Evolutionary conservation across 2,797 vertebrate species (phyloP), one percentile per base, ranked within the genome.

Genomic region (Paguma larvata): DNA sequence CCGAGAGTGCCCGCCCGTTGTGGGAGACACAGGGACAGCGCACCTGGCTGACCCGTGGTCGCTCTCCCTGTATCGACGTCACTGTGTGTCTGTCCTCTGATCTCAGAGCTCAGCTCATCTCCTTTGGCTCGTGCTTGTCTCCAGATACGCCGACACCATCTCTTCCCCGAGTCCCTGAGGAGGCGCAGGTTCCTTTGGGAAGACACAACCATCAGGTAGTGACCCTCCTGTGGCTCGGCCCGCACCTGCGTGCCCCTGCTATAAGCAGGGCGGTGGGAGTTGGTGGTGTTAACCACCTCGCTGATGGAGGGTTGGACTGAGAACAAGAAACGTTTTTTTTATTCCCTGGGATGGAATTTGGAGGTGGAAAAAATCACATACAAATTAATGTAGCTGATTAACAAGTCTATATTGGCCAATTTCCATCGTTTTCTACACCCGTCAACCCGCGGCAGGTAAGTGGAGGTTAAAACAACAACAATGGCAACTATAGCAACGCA

Each of bases 1-100:
- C 30, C 0, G 15, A 44, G n/a, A 10, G n/a, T 3, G 2, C 25
- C 32, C 0, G 3, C 70, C 85, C 1, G 0, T n/a, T 0, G 6
- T 9, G 27, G 30, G 77, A 67, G 51, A 38, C n/a, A 51, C 6
- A 34, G 51, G 41, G 48, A 38, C 1, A 0, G 2, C 27, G 62
- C 86, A 18, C 46, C 38, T 15, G 3, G 53, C n/a, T 2, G 16
- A 53, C 13, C 30, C 0, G 0, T 2, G 34, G 48, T 15, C 19
- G 2, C 62, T 25, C 48, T 95, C 75, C 38, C 32, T 4, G 23
- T 4, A 14, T 21, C 0, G 18, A 15, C 10, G 0, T 67, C 11
- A 9, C 18, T 19, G 2, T 7, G 12, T 8, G 0, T 41, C 38
- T 78, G 2, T 10, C 34, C n/a, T 21, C 41, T 0, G 30, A 38